phyloP scores from a whole-genome alignment of 2,888 invertebrate species.

The Chrysodeixis includens region DNA sequence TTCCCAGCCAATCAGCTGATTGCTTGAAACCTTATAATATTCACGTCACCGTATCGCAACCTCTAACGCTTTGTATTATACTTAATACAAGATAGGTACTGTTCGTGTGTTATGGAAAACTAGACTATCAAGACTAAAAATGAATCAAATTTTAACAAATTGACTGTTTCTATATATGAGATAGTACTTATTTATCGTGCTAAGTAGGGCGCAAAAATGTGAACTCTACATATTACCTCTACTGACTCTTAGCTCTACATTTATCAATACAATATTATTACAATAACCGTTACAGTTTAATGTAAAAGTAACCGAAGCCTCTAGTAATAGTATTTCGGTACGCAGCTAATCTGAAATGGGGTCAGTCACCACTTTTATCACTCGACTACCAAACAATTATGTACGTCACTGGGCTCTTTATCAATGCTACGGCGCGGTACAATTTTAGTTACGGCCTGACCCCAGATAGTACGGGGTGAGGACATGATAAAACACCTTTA shows the following conservation, averaged over 20 bases:
- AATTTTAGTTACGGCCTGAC: slow-evolving; percentile 54
- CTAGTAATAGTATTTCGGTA: slow-evolving; percentile 26
- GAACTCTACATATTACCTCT: too few relatives aligned
- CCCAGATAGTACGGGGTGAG: slow-evolving; percentile 50
- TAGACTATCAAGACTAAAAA: too few relatives aligned
- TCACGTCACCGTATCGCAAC: slow-evolving; percentile 30
- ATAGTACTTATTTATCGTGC: too few relatives aligned
- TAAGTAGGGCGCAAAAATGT: too few relatives aligned
- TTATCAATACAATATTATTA: neutral
- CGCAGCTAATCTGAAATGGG: slow-evolving; percentile 50
- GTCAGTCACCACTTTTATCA: slow-evolving; percentile 60
- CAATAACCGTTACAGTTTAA: neutral
- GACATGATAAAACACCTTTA: slow-evolving; percentile 64
- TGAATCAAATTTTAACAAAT: too few relatives aligned
- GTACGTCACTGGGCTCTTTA: slow-evolving; percentile 57
- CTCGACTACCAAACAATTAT: slow-evolving; percentile 39
- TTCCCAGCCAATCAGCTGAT: slow-evolving; percentile 52
- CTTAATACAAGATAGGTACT: neutral
- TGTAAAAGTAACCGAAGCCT: neutral
- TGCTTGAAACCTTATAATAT: slow-evolving; percentile 50
- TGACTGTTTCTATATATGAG: too few relatives aligned
- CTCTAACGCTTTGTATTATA: neutral
- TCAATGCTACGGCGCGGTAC: slow-evolving; percentile 47
- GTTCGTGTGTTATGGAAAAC: neutral
- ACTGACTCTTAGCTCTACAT: neutral